phyloP scores from a whole-genome alignment of 1,140 invertebrate species.

The Neodiprion pinetum region DNA sequence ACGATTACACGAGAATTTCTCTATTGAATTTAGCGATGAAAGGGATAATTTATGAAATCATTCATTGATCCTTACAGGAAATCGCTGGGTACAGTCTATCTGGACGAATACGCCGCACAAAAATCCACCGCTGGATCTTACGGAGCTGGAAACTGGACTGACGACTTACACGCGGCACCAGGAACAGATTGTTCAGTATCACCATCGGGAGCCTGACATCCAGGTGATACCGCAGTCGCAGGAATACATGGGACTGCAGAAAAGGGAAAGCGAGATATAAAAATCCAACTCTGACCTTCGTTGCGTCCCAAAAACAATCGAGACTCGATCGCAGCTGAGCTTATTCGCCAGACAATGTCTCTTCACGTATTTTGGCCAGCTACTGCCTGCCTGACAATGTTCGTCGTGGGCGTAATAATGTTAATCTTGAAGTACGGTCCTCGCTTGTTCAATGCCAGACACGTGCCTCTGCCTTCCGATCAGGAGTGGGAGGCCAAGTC shows the following conservation, averaged over 20 bases:
- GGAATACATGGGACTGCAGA: slow-evolving; percentile 78
- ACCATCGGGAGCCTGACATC: slow-evolving; percentile 39
- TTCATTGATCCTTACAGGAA: slow-evolving; percentile 64
- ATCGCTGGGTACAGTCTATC: slow-evolving; percentile 82
- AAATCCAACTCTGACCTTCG: background rate
- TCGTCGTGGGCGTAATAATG: slow-evolving; percentile 78
- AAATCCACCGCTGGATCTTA: slow-evolving; percentile 81
- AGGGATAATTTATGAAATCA: background rate
- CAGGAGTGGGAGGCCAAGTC: slow-evolving; percentile 66
- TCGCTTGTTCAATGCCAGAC: slow-evolving; percentile 68
- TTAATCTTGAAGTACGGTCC: slow-evolving; percentile 75
- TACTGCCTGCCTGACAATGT: slow-evolving; percentile 72
- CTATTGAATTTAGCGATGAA: no score
- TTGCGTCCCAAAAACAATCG: background rate
- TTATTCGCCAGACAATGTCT: slow-evolving; percentile 60
- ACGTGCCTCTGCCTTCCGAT: slow-evolving; percentile 68
- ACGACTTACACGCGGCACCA: slow-evolving; percentile 45
- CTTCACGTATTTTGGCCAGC: slow-evolving; percentile 79
- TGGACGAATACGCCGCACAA: slow-evolving; percentile 84
- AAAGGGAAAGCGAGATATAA: slow-evolving; percentile 84
- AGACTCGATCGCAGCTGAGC: no score
- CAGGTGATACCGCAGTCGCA: slow-evolving; percentile 46
- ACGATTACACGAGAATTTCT: no score
- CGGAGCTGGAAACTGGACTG: slow-evolving; percentile 68
- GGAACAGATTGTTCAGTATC: slow-evolving; percentile 42